phyloP scores from a whole-genome alignment of 2,888 invertebrate genomes.

The Noctua fimbriata region DNA sequence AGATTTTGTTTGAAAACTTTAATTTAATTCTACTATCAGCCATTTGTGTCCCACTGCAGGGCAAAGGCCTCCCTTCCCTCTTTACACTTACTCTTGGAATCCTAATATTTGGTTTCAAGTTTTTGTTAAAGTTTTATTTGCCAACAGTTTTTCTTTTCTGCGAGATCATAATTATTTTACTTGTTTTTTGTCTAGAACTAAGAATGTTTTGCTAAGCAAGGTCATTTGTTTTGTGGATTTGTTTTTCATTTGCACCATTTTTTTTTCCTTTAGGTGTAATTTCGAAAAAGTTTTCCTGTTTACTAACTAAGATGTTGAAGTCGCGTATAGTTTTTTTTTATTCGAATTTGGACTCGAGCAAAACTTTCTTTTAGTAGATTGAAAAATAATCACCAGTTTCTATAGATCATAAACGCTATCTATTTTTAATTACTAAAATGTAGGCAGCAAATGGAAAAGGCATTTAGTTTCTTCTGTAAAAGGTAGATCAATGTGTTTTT shows the following conservation, averaged over 20 bases:
- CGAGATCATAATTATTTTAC: not conserved
- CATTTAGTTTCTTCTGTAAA: conserved; percentile 20
- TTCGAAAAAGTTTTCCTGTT: not conserved
- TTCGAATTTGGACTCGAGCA: not conserved
- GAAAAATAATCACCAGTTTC: conserved; percentile 12
- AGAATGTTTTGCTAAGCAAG: not conserved
- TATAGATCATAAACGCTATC: conserved; percentile 23
- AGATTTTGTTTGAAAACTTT: not conserved
- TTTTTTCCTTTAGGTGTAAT: not conserved
- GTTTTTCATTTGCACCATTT: not conserved
- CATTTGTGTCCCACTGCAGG: too few species aligned
- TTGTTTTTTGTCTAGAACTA: not conserved
- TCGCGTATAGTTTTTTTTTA: not conserved
- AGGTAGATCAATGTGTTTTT: conserved; percentile 34
- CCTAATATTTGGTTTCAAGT: not conserved
- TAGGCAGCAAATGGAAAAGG: conserved; percentile 11
- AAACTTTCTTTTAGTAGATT: conserved; percentile 25
- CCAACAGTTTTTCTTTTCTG: not conserved
- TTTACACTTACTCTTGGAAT: too few species aligned
- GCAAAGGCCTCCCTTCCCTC: too few species aligned
- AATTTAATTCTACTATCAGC: too few species aligned
- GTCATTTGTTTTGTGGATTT: not conserved
- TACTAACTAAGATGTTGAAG: not conserved
- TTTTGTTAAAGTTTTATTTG: not conserved
- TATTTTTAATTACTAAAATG: conserved; percentile 32